phyloP scores from a whole-genome alignment of 1,140 invertebrate genomes.

The Drosophila sechellia region DNA sequence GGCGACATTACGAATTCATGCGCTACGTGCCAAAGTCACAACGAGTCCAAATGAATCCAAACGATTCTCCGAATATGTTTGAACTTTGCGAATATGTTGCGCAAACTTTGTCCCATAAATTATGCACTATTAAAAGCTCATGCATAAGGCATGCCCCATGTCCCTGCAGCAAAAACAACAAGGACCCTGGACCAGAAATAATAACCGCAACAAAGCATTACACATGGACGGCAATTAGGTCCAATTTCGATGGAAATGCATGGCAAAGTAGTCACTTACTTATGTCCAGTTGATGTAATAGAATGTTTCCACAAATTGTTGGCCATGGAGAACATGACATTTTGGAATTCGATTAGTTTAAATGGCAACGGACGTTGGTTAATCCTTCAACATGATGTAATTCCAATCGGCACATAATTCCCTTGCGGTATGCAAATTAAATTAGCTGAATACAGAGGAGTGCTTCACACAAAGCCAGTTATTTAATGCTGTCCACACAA shows the following conservation, averaged over 20 bases:
- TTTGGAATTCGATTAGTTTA: slow-evolving; percentile 22
- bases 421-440: slow-evolving; percentile 24
- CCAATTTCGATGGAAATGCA: slow-evolving; percentile 18
- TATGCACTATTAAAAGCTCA: slow-evolving; percentile 47
- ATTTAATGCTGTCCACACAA: slow-evolving; percentile 34
- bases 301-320: slow-evolving; percentile 27
- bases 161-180: slow-evolving; percentile 2
- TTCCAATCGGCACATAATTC: slow-evolving; percentile 11
- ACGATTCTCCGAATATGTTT: slow-evolving; percentile 51
- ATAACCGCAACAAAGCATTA: slow-evolving; percentile 7
- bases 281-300: slow-evolving; percentile 33
- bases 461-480: slow-evolving; percentile 7
- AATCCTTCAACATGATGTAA: slow-evolving; percentile 9
- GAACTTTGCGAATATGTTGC: slow-evolving; percentile 37
- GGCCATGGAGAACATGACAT: slow-evolving; percentile 3
- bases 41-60: slow-evolving; percentile 35
- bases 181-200: not conserved
- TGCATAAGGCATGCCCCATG: slow-evolving; percentile 30
- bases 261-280: slow-evolving; percentile 28
- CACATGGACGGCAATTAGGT: slow-evolving; percentile 40
- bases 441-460: slow-evolving; percentile 18
- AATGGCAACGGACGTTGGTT: slow-evolving; percentile 11
- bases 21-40: slow-evolving; percentile 60
- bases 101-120: slow-evolving; percentile 52
- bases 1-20: slow-evolving; percentile 63